phyloP scores from a whole-genome alignment of 2,797 vertebrate genomes.

The Alosa sapidissima region DNA sequence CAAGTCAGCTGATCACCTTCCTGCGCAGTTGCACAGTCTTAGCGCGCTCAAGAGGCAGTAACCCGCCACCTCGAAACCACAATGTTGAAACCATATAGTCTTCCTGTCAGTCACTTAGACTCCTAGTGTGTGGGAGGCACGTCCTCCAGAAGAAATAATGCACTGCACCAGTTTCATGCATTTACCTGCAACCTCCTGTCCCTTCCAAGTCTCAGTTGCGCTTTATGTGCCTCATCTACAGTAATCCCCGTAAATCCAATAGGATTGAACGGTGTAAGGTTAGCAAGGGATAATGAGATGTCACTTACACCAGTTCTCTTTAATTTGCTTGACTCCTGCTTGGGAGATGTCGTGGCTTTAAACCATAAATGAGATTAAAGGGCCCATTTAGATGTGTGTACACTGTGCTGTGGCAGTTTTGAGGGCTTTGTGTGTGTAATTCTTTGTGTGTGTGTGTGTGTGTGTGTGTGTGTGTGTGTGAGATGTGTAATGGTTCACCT shows the following conservation, averaged over 20 bases:
- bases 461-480: background rate
- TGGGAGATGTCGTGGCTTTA: background rate
- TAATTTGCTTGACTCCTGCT: background rate
- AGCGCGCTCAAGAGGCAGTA: too few species aligned
- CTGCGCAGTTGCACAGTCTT: too few species aligned
- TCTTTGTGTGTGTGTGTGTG: background rate
- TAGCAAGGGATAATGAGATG: conserved; percentile 12
- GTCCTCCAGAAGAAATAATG: background rate
- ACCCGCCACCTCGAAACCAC: background rate
- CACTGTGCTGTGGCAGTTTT: background rate
- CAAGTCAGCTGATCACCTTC: background rate
- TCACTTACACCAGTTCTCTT: background rate
- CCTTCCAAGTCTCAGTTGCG: background rate
- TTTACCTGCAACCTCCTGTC: background rate
- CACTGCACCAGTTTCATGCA: conserved; percentile 1
- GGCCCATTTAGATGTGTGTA: background rate
- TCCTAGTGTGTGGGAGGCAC: background rate
- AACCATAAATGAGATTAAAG: conserved; percentile 15
- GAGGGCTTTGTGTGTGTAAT: background rate
- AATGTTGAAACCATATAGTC: background rate
- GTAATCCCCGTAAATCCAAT: background rate
- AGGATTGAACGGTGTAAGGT: background rate
- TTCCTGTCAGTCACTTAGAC: background rate
- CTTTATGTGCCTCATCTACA: background rate
- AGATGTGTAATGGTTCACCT: background rate